Evolutionary conservation across 37 sponge, comb jelly and placozoan species (phyloP).

Genomic region (Agelas oroides): DNA sequence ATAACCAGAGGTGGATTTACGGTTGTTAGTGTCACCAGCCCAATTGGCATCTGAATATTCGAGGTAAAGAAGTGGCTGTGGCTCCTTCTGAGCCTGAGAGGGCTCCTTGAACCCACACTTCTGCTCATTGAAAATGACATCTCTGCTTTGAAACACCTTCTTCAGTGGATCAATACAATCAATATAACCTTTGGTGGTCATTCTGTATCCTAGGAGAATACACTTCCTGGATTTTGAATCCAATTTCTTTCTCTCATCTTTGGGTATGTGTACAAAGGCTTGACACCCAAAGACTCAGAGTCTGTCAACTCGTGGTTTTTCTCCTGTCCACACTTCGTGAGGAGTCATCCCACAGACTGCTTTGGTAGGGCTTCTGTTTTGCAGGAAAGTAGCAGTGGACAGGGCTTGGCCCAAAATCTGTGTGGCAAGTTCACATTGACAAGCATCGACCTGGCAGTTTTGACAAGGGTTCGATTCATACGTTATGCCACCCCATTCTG

Average conservation of each 20-base stretch:
- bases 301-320: conserved; percentile 50
- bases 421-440: conserved; percentile 65
- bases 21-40: conserved; percentile 43
- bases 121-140: conserved; percentile 50
- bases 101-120: conserved; percentile 13
- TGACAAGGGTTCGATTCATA: conserved; percentile 71
- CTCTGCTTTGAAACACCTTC: conserved; percentile 48
- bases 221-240: conserved; percentile 61
- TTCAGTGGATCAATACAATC: conserved; percentile 44
- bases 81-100: not conserved
- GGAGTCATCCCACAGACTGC: conserved; percentile 64
- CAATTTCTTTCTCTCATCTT: conserved; percentile 56
- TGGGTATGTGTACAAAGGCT: conserved; percentile 44
- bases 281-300: conserved; percentile 63
- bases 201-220: conserved; percentile 54
- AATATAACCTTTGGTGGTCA: conserved; percentile 44
- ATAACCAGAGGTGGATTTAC: conserved; percentile 51
- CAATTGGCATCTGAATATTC: conserved; percentile 49
- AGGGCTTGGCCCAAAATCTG: conserved; percentile 78
- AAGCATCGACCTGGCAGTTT: conserved; percentile 72
- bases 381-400: conserved; percentile 66
- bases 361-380: conserved; percentile 67
- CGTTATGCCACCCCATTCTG: conserved; percentile 80
- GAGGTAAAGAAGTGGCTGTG: conserved; percentile 16
- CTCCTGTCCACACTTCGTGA: conserved; percentile 44